Evolutionary conservation across 2,797 vertebrate species (phyloP), one percentile per base, ranked within the genome.

Genomic region (Menidia menidia): DNA sequence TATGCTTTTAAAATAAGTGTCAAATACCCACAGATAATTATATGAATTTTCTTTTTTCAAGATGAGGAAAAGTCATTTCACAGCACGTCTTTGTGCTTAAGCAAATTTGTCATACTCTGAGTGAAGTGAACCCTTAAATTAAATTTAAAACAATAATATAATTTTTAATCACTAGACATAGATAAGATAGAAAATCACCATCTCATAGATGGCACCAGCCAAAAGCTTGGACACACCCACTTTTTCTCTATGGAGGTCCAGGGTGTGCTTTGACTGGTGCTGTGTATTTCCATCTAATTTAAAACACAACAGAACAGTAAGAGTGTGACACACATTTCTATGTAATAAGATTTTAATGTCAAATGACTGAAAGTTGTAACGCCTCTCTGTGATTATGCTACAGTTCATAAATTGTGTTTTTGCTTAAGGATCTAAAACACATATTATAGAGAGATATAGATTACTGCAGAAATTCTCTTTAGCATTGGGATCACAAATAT

Each of bases 71-170:
- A 59, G 4, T 14, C n/a, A 60, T 25, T 14, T 9, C 1, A 1
- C 47, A 53, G 14, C 11, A 31, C n/a, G 43, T 4, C 1, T 50
- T 35, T 68, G 6, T 50, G 11, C 1, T 54, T 2, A 4, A 64
- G 52, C 31, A 42, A 10, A 25, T 45, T 54, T 54, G 3, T 50
- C 75, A 11, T 60, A 6, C 54, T 75, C 70, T 71, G 45, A 45
- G 66, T 68, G 68, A 71, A 71, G 12, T 77, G 55, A 79, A 15
- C 33, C 68, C 84, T 82, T 68, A 70, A 39, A 11, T 59, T 8
- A 55, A 68, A 53, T 32, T 33, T 32, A 47, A 0, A 60, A 43
- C 19, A 12, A 50, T 10, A 10, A 30, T 33, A 32, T 9, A 18
- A 48, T 57, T 51, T 66, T 43, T 60, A 1, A 53, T 60, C 4